phyloP scores from a whole-genome alignment of 2,797 vertebrate species.

The Bufotes viridis region DNA sequence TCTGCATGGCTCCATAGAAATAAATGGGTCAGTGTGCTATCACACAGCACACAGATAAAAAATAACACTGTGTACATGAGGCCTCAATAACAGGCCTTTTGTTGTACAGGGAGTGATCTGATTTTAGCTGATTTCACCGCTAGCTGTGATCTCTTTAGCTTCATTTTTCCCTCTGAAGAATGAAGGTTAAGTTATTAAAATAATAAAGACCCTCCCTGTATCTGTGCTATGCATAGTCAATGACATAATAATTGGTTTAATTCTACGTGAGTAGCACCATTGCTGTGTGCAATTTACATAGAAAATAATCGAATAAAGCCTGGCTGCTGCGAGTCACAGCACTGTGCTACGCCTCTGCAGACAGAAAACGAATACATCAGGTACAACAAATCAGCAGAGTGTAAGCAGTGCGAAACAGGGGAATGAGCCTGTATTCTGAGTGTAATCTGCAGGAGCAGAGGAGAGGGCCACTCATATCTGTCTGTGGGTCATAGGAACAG shows the following conservation, averaged over 20 bases:
- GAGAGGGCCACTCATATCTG: conserved; percentile 54
- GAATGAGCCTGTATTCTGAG: conserved; percentile 18
- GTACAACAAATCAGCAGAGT: conserved; percentile 50
- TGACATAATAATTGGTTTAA: conserved; percentile 24
- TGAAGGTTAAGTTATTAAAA: background rate
- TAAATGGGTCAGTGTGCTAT: too few species aligned
- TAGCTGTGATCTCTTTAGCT: conserved; percentile 8
- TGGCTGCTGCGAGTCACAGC: conserved; percentile 29
- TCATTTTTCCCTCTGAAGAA: background rate
- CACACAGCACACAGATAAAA: too few species aligned
- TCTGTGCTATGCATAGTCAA: conserved; percentile 31
- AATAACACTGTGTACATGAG: too few species aligned
- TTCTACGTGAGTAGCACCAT: background rate
- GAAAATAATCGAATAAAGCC: conserved; percentile 27
- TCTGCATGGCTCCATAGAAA: too few species aligned
- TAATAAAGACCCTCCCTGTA: background rate
- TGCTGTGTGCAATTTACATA: conserved; percentile 10
- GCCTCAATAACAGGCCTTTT: background rate
- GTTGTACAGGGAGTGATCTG: background rate
- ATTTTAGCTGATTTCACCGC: background rate
- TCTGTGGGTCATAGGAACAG: conserved; percentile 53
- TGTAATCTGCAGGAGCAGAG: conserved; percentile 50
- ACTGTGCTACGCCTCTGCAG: conserved; percentile 28
- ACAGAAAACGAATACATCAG: conserved; percentile 43
- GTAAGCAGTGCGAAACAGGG: conserved; percentile 49